Conservation (phyloP, 1,140 invertebrate genomes). For the Ylistrum balloti region DNA sequence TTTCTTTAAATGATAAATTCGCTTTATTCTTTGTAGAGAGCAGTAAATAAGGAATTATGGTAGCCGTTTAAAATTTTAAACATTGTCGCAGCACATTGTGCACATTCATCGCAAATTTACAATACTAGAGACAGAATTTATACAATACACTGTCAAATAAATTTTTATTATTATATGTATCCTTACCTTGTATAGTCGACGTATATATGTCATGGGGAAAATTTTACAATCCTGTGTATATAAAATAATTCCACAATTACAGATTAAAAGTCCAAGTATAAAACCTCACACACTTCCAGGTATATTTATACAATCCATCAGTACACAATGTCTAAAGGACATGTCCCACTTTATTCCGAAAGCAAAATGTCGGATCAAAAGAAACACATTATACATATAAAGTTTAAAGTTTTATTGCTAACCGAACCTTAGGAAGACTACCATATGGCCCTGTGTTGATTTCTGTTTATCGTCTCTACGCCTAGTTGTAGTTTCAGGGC, state of each 20-base stretch:
- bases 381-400: neutral
- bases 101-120: no score
- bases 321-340: neutral
- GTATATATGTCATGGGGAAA: neutral
- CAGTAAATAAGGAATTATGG: no score
- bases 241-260: neutral
- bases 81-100: no score
- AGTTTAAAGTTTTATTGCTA: neutral
- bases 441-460: slow-evolving; percentile 14
- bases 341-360: neutral
- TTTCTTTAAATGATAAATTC: no score
- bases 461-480: slow-evolving; percentile 8
- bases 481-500: neutral
- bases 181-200: neutral
- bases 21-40: no score
- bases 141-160: no score
- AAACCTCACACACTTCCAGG: no score
- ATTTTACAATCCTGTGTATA: neutral
- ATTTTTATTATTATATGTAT: neutral
- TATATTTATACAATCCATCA: neutral
- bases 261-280: neutral
- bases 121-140: no score
- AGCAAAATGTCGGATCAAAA: neutral
- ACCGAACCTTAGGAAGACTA: neutral
- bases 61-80: no score